Conservation (phyloP, 64 coral and sea anemone genomes). For the Orbicella faveolata region DNA sequence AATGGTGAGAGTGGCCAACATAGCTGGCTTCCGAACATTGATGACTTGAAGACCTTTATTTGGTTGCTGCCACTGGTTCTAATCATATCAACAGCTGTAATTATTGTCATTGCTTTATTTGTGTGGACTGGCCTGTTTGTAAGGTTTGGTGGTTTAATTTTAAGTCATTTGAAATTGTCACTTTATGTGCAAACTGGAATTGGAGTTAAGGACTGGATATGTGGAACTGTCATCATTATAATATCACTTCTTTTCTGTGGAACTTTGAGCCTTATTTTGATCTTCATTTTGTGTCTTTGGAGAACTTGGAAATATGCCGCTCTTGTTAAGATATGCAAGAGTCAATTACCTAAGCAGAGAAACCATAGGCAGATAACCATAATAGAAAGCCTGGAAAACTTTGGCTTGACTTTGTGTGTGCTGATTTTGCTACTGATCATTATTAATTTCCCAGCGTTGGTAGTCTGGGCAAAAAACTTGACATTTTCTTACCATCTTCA, state of each 20-base stretch:
- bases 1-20: conserved; percentile 68
- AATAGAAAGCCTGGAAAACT: conserved; percentile 68
- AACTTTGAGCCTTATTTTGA: conserved; percentile 36
- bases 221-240: conserved; percentile 16
- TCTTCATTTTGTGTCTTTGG: conserved; percentile 38
- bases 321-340: conserved; percentile 35
- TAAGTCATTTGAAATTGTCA: conserved; percentile 46
- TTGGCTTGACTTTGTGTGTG: conserved; percentile 73
- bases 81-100: conserved; percentile 75
- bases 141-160: conserved; percentile 57
- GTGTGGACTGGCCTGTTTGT: conserved; percentile 74
- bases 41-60: conserved; percentile 86
- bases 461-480: conserved; percentile 70
- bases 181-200: conserved; percentile 45
- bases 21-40: conserved; percentile 78
- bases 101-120: conserved; percentile 72
- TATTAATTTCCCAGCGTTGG: conserved; percentile 61
- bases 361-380: conserved; percentile 27
- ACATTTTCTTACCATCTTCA: conserved; percentile 37
- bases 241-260: conserved; percentile 46
- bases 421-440: conserved; percentile 48
- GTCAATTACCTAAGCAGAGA: not conserved
- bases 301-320: conserved; percentile 29
- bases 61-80: conserved; percentile 80
- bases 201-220: conserved; percentile 50